phyloP scores from a whole-genome alignment of 2,797 vertebrate genomes.

The Spinus olivaceus region DNA sequence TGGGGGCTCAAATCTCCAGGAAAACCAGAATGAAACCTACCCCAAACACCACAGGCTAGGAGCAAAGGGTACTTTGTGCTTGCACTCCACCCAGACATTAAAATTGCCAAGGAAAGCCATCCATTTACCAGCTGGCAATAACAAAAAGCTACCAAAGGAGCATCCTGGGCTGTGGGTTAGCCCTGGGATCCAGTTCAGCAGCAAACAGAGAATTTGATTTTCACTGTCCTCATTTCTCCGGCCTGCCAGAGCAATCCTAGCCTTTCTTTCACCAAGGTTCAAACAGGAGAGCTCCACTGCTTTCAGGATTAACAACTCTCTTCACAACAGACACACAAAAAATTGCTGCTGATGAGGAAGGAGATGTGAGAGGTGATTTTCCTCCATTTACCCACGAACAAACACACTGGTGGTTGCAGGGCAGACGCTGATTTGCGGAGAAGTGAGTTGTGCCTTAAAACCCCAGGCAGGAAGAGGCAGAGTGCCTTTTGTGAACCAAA shows the following conservation, averaged over 20 bases:
- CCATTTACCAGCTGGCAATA: not conserved
- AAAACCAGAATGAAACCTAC: not conserved
- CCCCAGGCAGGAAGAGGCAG: not conserved
- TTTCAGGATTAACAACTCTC: not conserved
- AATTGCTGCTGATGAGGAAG: not conserved
- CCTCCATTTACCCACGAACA: not conserved
- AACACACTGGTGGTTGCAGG: not conserved
- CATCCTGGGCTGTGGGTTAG: not conserved
- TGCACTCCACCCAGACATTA: rapidly evolving
- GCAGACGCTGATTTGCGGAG: not conserved
- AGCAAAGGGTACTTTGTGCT: not conserved
- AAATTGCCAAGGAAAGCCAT: not conserved
- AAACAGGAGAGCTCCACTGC: not conserved
- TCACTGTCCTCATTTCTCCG: not conserved
- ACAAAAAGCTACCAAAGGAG: not conserved
- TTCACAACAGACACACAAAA: not conserved
- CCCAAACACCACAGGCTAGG: not conserved
- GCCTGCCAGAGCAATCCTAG: not conserved
- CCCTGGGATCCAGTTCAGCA: not conserved
- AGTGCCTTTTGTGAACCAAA: not conserved
- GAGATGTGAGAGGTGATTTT: not conserved
- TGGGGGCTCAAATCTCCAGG: not conserved
- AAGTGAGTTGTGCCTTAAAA: not conserved
- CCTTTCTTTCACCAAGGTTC: not conserved
- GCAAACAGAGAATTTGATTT: not conserved